These are phyloP conservation scores for Dendroctonus ponderosae DNA, from an alignment of 1,140 invertebrate species.

Conservation along the genomic window DNA sequence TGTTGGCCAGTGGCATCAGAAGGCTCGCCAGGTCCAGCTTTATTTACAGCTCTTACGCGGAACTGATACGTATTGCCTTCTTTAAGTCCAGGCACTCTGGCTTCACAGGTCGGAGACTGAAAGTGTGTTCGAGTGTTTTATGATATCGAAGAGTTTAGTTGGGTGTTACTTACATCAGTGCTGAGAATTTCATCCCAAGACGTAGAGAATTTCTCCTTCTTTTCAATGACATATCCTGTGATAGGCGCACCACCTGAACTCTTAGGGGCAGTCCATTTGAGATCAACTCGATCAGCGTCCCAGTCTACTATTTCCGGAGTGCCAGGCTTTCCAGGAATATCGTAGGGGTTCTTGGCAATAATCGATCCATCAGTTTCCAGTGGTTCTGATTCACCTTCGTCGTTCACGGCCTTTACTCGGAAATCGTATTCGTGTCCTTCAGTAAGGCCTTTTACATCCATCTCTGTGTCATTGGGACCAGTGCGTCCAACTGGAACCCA, in stretches of 20 bases:
- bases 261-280: conserved; percentile 92
- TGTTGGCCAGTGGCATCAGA: conserved; percentile 86
- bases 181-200: conserved; percentile 87
- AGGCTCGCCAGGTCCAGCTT: conserved; percentile 88
- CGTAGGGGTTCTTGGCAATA: conserved; percentile 92
- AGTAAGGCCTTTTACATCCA: conserved; percentile 87
- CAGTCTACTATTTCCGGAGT: conserved; percentile 88
- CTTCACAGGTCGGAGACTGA: conserved; percentile 75
- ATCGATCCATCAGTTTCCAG: conserved; percentile 82
- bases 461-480: conserved; percentile 79
- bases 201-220: conserved; percentile 87
- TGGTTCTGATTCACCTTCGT: conserved; percentile 96
- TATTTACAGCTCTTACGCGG: conserved; percentile 88
- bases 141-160: neutral
- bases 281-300: conserved; percentile 87
- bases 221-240: conserved; percentile 94
- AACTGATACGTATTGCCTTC: conserved; percentile 94
- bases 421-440: conserved; percentile 96
- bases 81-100: conserved; percentile 79
- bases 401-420: conserved; percentile 95
- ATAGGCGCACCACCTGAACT: conserved; percentile 92
- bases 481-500: conserved; percentile 90
- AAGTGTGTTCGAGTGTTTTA: conserved; percentile 30
- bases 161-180: conserved; percentile 61
- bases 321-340: conserved; percentile 84